phyloP scores from a whole-genome alignment of 2,888 invertebrate genomes.

The Leucophenga maculata region DNA sequence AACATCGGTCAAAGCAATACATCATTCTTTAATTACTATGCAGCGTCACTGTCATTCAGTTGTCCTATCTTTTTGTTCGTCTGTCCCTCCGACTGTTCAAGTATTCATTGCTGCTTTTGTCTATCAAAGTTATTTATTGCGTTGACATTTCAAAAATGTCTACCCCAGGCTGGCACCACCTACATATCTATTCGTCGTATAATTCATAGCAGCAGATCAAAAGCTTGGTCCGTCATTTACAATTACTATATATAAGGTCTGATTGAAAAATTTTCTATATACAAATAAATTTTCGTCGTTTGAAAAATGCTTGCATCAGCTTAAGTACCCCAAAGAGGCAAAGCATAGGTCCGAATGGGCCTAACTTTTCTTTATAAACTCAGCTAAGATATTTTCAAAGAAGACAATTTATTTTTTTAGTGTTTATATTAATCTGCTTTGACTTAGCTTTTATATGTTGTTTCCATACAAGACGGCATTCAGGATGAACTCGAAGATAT shows the following conservation, averaged over 20 bases:
- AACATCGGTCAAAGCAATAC: not conserved
- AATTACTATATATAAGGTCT: not conserved
- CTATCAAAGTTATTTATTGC: conserved; percentile 32
- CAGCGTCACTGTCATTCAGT: not conserved
- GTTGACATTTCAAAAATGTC: conserved; percentile 34
- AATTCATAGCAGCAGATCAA: not conserved
- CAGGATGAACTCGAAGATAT: too few species aligned
- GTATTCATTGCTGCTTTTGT: conserved; percentile 37
- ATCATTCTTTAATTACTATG: conserved; percentile 10
- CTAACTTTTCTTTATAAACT: too few species aligned
- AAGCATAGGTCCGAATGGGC: too few species aligned
- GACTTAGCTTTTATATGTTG: too few species aligned
- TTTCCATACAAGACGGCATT: too few species aligned
- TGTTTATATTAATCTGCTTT: too few species aligned
- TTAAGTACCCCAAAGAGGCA: too few species aligned
- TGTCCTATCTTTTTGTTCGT: conserved; percentile 27
- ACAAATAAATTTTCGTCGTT: too few species aligned
- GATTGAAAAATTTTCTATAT: too few species aligned
- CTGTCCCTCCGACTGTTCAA: conserved; percentile 19
- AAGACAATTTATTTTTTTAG: too few species aligned
- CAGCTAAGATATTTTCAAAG: too few species aligned
- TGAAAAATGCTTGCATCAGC: too few species aligned
- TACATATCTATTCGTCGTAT: not conserved
- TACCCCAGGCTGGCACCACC: not conserved
- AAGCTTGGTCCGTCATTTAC: not conserved